Evolutionary conservation across 1,140 invertebrate species (phyloP).

Genomic region (Stenopsyche tienmushanensis): DNA sequence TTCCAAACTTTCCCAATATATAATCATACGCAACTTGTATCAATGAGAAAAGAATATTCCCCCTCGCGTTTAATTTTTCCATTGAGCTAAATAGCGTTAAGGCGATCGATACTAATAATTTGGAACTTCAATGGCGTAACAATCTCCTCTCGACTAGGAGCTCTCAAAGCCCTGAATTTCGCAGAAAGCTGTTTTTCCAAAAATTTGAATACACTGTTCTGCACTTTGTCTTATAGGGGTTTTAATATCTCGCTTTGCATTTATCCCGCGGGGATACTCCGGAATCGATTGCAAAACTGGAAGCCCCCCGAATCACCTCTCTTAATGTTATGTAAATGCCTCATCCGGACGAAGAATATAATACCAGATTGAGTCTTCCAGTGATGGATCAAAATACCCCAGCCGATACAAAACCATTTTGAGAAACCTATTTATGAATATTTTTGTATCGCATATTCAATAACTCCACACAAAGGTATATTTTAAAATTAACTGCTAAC

Average conservation of each 20-base stretch:
- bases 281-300: not conserved
- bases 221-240: not conserved
- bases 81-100: too few relatives aligned
- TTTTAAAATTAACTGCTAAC: too few relatives aligned
- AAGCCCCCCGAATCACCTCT: not conserved
- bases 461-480: too few relatives aligned
- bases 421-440: not conserved
- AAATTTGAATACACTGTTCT: conserved; percentile 3
- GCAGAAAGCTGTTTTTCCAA: not conserved
- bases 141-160: too few relatives aligned
- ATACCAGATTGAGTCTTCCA: not conserved
- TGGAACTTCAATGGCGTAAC: too few relatives aligned
- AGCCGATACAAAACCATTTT: not conserved
- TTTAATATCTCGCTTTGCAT: conserved; percentile 7
- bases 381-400: not conserved
- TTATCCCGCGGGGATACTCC: not conserved
- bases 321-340: not conserved
- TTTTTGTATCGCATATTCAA: too few relatives aligned
- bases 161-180: too few relatives aligned
- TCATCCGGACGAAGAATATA: not conserved
- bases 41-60: too few relatives aligned
- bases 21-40: too few relatives aligned
- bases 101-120: too few relatives aligned
- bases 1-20: too few relatives aligned
- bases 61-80: too few relatives aligned